Conservation (phyloP, 2,888 invertebrate genomes). For the Leptinotarsa juncta region DNA sequence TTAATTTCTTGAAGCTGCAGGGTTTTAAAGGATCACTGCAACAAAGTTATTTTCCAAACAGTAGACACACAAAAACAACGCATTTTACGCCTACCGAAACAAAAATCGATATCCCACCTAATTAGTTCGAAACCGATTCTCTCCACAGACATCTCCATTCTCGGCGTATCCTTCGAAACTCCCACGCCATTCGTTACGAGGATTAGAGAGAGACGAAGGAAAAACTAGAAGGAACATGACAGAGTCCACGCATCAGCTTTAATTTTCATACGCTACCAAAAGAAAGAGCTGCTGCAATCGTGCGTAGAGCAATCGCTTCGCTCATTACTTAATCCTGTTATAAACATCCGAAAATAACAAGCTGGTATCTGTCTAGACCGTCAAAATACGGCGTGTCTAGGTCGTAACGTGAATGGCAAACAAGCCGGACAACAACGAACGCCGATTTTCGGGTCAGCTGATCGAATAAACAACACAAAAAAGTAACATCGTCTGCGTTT, state of each 20-base stretch:
- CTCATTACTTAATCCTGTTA: constrained; percentile 14
- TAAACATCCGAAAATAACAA: constrained; percentile 19
- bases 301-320: neutral
- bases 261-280: neutral
- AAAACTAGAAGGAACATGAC: too few relatives aligned
- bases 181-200: too few relatives aligned
- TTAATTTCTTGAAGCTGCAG: too few relatives aligned
- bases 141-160: too few relatives aligned
- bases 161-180: too few relatives aligned
- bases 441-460: constrained; percentile 10
- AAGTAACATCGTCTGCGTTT: neutral
- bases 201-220: too few relatives aligned
- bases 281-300: neutral
- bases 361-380: constrained; percentile 13
- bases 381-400: constrained; percentile 15
- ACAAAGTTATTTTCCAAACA: too few relatives aligned
- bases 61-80: too few relatives aligned
- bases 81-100: too few relatives aligned
- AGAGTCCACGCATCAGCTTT: neutral
- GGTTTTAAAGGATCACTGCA: too few relatives aligned
- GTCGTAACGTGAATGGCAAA: constrained; percentile 20
- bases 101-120: too few relatives aligned
- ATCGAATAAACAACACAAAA: neutral
- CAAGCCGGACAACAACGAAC: neutral
- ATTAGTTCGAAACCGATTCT: too few relatives aligned